phyloP scores from a whole-genome alignment of 2,888 invertebrate species.

The Apamea sordens region DNA sequence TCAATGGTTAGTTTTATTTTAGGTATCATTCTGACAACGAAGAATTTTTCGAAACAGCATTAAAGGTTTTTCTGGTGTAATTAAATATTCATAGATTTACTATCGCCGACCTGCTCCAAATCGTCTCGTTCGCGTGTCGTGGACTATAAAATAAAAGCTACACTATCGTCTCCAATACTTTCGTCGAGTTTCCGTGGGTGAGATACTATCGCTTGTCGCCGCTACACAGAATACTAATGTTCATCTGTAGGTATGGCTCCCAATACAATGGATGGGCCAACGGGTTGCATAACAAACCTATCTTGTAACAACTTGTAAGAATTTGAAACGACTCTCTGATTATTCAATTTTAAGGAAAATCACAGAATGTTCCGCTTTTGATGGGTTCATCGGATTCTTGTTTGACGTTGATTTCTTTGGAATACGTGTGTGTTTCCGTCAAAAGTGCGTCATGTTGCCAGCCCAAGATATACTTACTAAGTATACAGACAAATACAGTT shows the following conservation, averaged over 20 bases:
- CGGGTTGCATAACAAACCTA: conserved; percentile 73
- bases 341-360: conserved; percentile 70
- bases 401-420: conserved; percentile 29
- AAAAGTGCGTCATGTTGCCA: neutral
- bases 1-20: no score
- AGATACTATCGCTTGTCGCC: conserved; percentile 77
- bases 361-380: conserved; percentile 64
- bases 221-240: conserved; percentile 72
- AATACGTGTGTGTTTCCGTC: conserved; percentile 25
- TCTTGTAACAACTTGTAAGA: conserved; percentile 70
- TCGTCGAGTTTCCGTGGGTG: conserved; percentile 78
- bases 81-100: neutral
- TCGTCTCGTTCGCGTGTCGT: conserved; percentile 56
- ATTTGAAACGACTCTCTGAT: conserved; percentile 71
- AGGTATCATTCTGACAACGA: neutral
- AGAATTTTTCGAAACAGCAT: neutral
- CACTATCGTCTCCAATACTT: conserved; percentile 70
- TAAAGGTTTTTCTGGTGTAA: no score
- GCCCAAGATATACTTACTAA: neutral
- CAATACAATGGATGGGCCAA: conserved; percentile 75
- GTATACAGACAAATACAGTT: neutral
- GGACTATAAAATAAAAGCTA: conserved; percentile 47
- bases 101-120: neutral
- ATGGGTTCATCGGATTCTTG: conserved; percentile 49
- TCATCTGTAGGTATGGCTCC: conserved; percentile 70